Conservation (phyloP, 30 jellyfish, hydroid and myxozoan genomes). For the Aurelia aurita region DNA sequence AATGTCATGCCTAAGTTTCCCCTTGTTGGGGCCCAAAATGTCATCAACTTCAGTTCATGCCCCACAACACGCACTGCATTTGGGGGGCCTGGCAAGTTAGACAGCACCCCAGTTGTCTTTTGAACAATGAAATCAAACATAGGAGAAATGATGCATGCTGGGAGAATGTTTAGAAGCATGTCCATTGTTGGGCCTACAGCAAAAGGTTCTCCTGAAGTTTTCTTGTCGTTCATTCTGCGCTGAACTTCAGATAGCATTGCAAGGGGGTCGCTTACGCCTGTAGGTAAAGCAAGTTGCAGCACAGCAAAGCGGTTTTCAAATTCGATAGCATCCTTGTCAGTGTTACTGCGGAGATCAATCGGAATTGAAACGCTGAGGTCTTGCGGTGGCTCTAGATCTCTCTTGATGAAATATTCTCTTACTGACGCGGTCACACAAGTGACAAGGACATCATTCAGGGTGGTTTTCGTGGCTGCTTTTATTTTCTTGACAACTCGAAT, state of each 20-base stretch:
- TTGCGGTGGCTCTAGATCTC: conserved; percentile 63
- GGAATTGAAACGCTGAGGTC: conserved; percentile 74
- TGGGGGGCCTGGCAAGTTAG: conserved; percentile 88
- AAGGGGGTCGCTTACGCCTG: conserved; percentile 49
- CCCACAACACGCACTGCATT: conserved; percentile 50
- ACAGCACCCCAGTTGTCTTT: conserved; percentile 73
- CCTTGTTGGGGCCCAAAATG: conserved; percentile 93
- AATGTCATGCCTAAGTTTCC: conserved; percentile 78
- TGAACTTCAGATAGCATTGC: conserved; percentile 64
- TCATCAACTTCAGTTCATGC: conserved; percentile 48
- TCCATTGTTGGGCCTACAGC: conserved; percentile 74
- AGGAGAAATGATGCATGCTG: conserved; percentile 59
- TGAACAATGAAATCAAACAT: conserved; percentile 50
- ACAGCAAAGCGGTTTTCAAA: conserved; percentile 83
- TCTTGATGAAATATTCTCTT: conserved; percentile 64
- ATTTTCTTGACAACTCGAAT: conserved; percentile 58
- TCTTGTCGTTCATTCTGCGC: conserved; percentile 55
- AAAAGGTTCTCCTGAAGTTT: conserved; percentile 84
- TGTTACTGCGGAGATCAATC: conserved; percentile 77
- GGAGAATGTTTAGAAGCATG: conserved; percentile 47
- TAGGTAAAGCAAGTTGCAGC: conserved; percentile 59
- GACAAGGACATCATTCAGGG: conserved; percentile 90
- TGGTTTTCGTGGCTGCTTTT: conserved; percentile 63
- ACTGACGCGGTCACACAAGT: conserved; percentile 79
- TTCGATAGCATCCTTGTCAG: conserved; percentile 65